Evolutionary conservation across 2,113 vertebrate species (phyloP).

Genomic region (Acrocephalus arundinaceus): DNA sequence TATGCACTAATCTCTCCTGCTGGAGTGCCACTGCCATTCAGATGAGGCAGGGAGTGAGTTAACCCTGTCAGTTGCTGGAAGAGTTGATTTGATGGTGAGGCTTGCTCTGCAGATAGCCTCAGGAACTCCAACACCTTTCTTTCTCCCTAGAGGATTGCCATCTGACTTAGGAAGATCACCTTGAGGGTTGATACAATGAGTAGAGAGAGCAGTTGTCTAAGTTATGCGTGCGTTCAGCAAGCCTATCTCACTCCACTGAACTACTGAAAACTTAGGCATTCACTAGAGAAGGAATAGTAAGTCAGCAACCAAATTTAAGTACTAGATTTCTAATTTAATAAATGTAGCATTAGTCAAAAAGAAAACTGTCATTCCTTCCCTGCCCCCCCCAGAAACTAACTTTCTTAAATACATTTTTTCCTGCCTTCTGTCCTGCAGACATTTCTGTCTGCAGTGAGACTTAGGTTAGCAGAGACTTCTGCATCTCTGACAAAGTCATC

Average conservation of each 20-base stretch:
- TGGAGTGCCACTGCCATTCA: not conserved
- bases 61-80: not conserved
- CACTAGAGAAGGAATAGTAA: not conserved
- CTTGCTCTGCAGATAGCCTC: not conserved
- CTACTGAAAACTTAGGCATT: not conserved
- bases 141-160: accelerated
- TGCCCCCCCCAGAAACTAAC: not conserved
- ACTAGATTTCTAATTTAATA: not conserved
- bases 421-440: not conserved
- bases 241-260: not conserved
- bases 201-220: not conserved
- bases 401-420: not conserved
- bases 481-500: not conserved
- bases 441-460: not conserved
- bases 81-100: not conserved
- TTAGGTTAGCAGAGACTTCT: not conserved
- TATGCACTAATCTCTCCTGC: not conserved
- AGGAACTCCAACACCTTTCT: not conserved
- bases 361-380: not conserved
- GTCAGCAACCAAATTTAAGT: not conserved
- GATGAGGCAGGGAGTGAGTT: not conserved
- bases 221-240: not conserved
- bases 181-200: not conserved
- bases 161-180: not conserved
- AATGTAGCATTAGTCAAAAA: not conserved